Evolutionary conservation across 2,888 invertebrate genomes (phyloP).

Genomic region (Tethea ocularis): DNA sequence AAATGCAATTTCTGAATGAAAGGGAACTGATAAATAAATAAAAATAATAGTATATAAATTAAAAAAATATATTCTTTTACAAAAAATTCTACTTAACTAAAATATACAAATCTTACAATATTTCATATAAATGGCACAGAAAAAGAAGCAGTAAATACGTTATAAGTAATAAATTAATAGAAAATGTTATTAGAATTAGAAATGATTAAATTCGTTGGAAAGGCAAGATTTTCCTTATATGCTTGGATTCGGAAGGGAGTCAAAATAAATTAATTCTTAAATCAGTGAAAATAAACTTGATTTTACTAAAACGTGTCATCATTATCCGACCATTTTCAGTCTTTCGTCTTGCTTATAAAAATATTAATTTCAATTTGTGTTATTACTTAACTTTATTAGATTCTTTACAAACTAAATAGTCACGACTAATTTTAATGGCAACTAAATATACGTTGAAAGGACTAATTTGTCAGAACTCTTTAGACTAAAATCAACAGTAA

Average conservation of each 20-base stretch:
- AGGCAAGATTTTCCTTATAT: conserved; percentile 58
- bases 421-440: too few relatives aligned
- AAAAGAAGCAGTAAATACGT: conserved; percentile 37
- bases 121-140: conserved; percentile 51
- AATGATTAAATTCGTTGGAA: conserved; percentile 73
- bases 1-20: conserved; percentile 13
- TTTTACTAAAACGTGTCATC: background rate
- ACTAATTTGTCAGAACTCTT: too few relatives aligned
- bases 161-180: conserved; percentile 39
- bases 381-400: too few relatives aligned
- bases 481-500: too few relatives aligned
- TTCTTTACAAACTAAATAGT: too few relatives aligned
- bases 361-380: background rate
- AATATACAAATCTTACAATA: conserved; percentile 32
- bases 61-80: conserved; percentile 23
- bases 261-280: background rate
- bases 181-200: conserved; percentile 24
- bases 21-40: conserved; percentile 28
- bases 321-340: background rate
- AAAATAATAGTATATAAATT: background rate
- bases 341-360: background rate
- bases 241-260: conserved; percentile 2
- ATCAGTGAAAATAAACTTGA: background rate
- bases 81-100: conserved; percentile 25
- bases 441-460: too few relatives aligned